A percentile compares a stretch with the other conserved stretches of the same genome.
phyloP scores from a whole-genome alignment of 2,888 invertebrate species.

The Lottia scabra region DNA sequence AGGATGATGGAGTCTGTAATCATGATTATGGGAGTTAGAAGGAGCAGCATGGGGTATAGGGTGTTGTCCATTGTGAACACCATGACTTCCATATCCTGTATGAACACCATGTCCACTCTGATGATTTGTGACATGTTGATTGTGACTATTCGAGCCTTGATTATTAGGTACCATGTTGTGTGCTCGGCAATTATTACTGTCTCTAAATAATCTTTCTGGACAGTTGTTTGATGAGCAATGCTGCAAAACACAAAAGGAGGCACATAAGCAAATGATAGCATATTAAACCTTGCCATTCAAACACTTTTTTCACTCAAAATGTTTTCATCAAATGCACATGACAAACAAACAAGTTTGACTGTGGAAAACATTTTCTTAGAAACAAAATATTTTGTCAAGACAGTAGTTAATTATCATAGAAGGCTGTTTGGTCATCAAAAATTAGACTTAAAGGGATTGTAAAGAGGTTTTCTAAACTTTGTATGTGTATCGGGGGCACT shows the following conservation, averaged over 20 bases:
- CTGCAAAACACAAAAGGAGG: conserved; percentile 10
- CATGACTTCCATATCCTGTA: conserved; percentile 5
- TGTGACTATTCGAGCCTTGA: conserved; percentile 16
- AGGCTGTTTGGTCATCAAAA: too few relatives aligned
- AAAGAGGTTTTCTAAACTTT: too few relatives aligned
- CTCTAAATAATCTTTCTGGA: conserved; percentile 9
- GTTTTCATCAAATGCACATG: too few relatives aligned
- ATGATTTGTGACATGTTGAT: conserved; percentile 14
- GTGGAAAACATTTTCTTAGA: too few relatives aligned
- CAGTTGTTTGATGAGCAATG: conserved; percentile 15
- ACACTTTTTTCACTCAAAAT: too few relatives aligned
- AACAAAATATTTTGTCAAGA: too few relatives aligned
- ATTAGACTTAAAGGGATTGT: too few relatives aligned
- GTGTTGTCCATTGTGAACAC: not conserved
- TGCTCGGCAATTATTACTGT: conserved; percentile 15
- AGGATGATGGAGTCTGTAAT: conserved; percentile 8
- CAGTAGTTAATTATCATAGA: too few relatives aligned
- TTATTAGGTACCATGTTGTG: conserved; percentile 18
- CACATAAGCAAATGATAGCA: not conserved
- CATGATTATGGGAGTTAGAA: conserved; percentile 3
- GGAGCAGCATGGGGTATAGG: conserved; percentile 3
- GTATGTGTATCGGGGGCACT: too few relatives aligned
- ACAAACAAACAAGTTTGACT: too few relatives aligned
- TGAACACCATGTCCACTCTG: conserved; percentile 15
- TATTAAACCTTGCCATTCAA: too few relatives aligned